Percentiles rank a stretch among this genome's conserved stretches.
Conservation (phyloP, 2,888 invertebrate genomes). For the Drosophila anceps region DNA sequence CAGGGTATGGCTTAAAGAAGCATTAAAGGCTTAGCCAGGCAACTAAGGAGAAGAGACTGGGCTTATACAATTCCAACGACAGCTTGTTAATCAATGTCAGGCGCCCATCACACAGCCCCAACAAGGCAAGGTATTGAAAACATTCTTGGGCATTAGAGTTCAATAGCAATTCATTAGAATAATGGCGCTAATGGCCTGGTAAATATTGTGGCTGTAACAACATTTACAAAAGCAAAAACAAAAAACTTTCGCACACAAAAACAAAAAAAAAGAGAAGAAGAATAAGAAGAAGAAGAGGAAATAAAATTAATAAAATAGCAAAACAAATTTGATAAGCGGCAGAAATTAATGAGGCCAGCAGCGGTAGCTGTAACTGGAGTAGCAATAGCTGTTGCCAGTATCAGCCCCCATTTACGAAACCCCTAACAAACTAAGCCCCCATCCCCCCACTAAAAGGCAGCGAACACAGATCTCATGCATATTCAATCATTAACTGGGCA, state of each 20-base stretch:
- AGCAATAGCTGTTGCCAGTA: conserved; percentile 35
- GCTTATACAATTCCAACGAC: background rate
- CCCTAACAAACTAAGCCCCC: background rate
- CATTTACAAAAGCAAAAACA: conserved; percentile 37
- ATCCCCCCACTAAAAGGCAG: background rate
- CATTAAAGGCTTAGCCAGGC: background rate
- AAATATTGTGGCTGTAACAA: conserved; percentile 65
- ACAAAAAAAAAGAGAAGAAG: conserved; percentile 24
- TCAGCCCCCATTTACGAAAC: conserved; percentile 8
- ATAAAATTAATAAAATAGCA: conserved; percentile 64
- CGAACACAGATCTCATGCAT: conserved; percentile 61
- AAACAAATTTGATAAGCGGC: conserved; percentile 76
- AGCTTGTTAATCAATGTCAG: conserved; percentile 62
- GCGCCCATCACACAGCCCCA: background rate
- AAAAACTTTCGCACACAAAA: conserved; percentile 19
- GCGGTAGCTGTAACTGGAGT: conserved; percentile 28
- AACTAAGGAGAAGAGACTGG: too few relatives aligned
- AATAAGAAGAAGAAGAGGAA: background rate
- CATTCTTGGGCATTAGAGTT: conserved; percentile 50
- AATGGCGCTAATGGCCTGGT: conserved; percentile 80
- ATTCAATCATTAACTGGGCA: conserved; percentile 75
- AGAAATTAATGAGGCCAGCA: conserved; percentile 70
- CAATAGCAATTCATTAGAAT: conserved; percentile 80
- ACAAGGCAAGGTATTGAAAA: conserved; percentile 8
- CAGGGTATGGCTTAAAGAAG: conserved; percentile 11